A percentile compares a stretch with the other conserved stretches of the same genome.
These are phyloP conservation scores for Axinella damicornis DNA, from an alignment of 37 sponge, comb jelly and placozoan genomes.

Conservation along the genomic window DNA sequence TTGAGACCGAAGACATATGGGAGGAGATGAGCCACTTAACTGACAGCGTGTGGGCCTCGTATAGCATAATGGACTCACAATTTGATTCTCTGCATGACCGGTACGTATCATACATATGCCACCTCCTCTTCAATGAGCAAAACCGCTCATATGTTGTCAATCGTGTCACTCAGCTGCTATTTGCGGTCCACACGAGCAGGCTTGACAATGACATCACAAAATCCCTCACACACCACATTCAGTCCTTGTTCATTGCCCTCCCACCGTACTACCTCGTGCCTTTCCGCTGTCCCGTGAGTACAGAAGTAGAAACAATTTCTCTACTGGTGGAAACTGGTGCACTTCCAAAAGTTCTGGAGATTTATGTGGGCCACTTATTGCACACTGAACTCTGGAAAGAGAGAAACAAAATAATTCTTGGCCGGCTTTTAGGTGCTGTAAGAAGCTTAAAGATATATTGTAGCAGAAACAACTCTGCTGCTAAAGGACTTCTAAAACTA, in stretches of 20 bases:
- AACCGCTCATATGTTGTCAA: constrained; percentile 14
- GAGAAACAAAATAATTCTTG: too few relatives aligned
- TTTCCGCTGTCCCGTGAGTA: constrained; percentile 16
- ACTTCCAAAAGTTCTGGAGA: neutral
- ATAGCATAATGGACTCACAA: neutral
- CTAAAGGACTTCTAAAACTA: too few relatives aligned
- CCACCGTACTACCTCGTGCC: constrained; percentile 28
- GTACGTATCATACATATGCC: constrained; percentile 10
- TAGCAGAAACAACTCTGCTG: too few relatives aligned
- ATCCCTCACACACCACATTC: neutral
- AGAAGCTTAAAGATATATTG: too few relatives aligned
- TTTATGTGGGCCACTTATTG: neutral
- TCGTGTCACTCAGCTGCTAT: constrained; percentile 6
- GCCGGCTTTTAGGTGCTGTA: too few relatives aligned
- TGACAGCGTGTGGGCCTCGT: constrained; percentile 21
- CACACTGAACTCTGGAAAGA: constrained; percentile 3
- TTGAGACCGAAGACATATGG: constrained; percentile 20
- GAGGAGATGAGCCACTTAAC: neutral
- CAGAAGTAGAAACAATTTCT: neutral
- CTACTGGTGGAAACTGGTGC: neutral
- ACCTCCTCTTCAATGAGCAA: constrained; percentile 7
- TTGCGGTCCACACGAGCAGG: neutral
- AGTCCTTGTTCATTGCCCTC: constrained; percentile 5
- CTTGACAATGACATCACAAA: neutral
- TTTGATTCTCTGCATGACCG: neutral